phyloP scores from a whole-genome alignment of 2,113 vertebrate genomes.

The Leptodactylus fuscus region DNA sequence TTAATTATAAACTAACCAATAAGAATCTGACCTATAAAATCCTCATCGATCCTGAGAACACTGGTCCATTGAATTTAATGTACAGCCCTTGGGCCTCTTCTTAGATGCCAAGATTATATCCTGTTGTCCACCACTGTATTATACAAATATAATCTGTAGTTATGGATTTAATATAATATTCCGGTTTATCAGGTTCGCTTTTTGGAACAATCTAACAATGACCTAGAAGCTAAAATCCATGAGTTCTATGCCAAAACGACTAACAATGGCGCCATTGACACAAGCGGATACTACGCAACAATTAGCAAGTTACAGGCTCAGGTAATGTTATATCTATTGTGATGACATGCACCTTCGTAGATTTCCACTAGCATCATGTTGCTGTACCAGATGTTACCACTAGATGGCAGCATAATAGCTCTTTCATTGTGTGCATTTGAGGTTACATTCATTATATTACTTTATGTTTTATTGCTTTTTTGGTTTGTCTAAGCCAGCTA shows the following conservation, averaged over 20 bases:
- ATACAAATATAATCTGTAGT: background rate
- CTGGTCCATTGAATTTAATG: too few relatives aligned
- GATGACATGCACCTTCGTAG: background rate
- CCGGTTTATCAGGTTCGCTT: constrained; percentile 51
- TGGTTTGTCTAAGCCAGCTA: background rate
- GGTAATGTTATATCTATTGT: constrained; percentile 22
- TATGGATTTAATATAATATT: background rate
- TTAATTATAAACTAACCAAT: too few relatives aligned
- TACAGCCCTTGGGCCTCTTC: too few relatives aligned
- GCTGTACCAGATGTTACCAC: background rate
- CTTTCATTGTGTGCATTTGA: background rate
- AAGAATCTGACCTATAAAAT: too few relatives aligned
- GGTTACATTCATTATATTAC: background rate
- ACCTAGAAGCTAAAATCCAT: constrained; percentile 74
- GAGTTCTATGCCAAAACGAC: constrained; percentile 63
- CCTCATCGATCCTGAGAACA: too few relatives aligned
- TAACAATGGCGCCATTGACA: constrained; percentile 41
- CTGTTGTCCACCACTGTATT: too few relatives aligned
- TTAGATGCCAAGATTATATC: too few relatives aligned
- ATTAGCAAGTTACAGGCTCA: constrained; percentile 66
- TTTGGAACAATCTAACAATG: constrained; percentile 70
- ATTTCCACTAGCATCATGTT: background rate
- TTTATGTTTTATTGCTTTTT: background rate
- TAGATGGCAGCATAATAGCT: background rate
- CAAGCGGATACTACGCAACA: constrained; percentile 62